Evolutionary conservation across 1,140 invertebrate genomes (phyloP).

Genomic region (Phthorimaea operculella): DNA sequence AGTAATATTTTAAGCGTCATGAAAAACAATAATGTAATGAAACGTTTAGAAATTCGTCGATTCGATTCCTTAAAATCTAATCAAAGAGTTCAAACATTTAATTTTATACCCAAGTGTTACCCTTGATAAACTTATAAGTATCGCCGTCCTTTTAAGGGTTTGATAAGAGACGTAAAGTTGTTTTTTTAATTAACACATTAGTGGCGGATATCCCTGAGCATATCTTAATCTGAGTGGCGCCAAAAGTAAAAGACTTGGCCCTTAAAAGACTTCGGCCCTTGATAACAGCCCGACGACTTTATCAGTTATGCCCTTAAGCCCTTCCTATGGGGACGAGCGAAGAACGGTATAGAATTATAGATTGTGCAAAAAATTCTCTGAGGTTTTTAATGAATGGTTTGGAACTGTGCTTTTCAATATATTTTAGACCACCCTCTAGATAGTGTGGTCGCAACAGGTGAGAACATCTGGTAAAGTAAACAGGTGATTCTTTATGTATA

Average conservation of each 20-base stretch:
- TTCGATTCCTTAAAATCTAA: background rate
- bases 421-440: constrained; percentile 1
- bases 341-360: constrained; percentile 23
- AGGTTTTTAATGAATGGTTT: constrained; percentile 47
- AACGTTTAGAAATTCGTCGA: too few species aligned
- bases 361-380: constrained; percentile 55
- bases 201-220: constrained; percentile 45
- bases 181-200: constrained; percentile 67
- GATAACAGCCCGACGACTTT: constrained; percentile 57
- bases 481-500: too few species aligned
- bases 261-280: too few species aligned
- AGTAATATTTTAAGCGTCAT: too few species aligned
- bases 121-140: constrained; percentile 17
- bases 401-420: constrained; percentile 3
- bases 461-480: background rate
- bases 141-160: constrained; percentile 54
- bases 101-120: constrained; percentile 50
- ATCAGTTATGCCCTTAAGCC: constrained; percentile 50
- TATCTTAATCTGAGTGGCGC: constrained; percentile 65
- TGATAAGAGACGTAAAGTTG: constrained; percentile 57
- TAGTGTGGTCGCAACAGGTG: background rate
- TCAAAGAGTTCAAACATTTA: constrained; percentile 14
- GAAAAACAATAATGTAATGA: too few species aligned
- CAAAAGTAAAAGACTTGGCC: constrained; percentile 58
- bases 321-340: constrained; percentile 27